phyloP scores from a whole-genome alignment of 2,113 vertebrate genomes.

The Rhodinocichla rosea region DNA sequence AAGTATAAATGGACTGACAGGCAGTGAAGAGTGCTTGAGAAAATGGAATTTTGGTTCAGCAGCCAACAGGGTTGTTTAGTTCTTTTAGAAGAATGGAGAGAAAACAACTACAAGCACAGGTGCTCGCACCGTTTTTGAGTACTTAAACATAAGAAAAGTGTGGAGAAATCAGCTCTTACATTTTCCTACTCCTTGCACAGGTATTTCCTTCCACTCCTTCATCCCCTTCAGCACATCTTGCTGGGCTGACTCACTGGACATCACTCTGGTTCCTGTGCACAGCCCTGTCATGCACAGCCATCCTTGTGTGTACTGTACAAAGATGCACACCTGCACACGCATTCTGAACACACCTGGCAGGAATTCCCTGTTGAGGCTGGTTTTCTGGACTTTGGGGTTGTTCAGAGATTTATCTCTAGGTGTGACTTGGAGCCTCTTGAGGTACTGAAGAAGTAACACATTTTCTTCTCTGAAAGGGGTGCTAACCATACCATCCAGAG shows the following conservation, averaged over 20 bases:
- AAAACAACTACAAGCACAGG: accelerated
- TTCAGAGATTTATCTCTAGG: background rate
- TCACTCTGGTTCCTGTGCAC: background rate
- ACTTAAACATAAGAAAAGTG: background rate
- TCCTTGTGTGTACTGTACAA: accelerated
- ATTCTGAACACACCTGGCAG: background rate
- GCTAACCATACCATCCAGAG: background rate
- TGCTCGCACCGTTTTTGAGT: background rate
- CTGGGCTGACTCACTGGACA: background rate
- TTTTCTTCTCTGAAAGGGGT: background rate
- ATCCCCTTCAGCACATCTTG: background rate
- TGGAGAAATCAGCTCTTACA: background rate
- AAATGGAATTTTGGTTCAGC: background rate
- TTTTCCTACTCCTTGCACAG: background rate
- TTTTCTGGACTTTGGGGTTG: background rate
- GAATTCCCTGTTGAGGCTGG: accelerated
- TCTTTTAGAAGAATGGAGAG: background rate
- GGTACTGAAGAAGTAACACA: background rate
- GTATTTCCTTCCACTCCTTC: background rate
- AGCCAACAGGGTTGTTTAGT: background rate
- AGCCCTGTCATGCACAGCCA: background rate
- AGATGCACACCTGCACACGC: no score
- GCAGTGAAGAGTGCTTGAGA: background rate
- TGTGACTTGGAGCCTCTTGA: background rate
- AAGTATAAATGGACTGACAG: background rate